Percentiles rank a stretch among this genome's conserved stretches.
These are phyloP conservation scores for Distichodus sexfasciatus DNA, from an alignment of 2,797 vertebrate species.

Conservation along the genomic window DNA sequence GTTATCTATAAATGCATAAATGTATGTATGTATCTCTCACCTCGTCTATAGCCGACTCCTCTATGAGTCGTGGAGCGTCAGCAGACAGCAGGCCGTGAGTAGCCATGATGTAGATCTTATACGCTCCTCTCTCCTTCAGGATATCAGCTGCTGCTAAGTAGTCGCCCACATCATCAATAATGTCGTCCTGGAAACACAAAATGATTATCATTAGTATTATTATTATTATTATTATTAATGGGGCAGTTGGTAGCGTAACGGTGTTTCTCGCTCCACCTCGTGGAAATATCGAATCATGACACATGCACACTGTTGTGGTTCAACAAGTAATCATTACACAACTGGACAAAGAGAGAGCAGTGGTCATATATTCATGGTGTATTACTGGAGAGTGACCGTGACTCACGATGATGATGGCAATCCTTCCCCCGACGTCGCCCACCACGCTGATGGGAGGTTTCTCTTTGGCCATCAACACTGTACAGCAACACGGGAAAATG, in stretches of 20 bases:
- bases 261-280: too few species aligned
- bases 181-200: slow-evolving; percentile 91
- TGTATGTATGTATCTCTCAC: too few species aligned
- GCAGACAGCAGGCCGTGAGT: slow-evolving; percentile 95
- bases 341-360: too few species aligned
- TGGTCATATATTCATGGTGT: too few species aligned
- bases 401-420: slow-evolving; percentile 95
- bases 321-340: too few species aligned
- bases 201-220: too few species aligned
- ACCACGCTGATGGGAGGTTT: slow-evolving; percentile 97
- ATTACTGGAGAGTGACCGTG: background rate
- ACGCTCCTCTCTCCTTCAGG: slow-evolving; percentile 96
- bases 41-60: slow-evolving; percentile 94
- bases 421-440: slow-evolving; percentile 94
- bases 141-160: slow-evolving; percentile 96
- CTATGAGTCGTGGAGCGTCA: slow-evolving; percentile 92
- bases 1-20: too few species aligned
- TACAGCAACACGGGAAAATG: background rate
- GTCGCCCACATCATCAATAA: slow-evolving; percentile 96
- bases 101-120: slow-evolving; percentile 98
- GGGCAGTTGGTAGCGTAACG: too few species aligned
- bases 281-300: too few species aligned
- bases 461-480: slow-evolving; percentile 99
- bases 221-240: too few species aligned
- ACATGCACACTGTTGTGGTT: too few species aligned